Evolutionary conservation across 2,888 invertebrate genomes (phyloP).

Genomic region (Nudaria mundana): DNA sequence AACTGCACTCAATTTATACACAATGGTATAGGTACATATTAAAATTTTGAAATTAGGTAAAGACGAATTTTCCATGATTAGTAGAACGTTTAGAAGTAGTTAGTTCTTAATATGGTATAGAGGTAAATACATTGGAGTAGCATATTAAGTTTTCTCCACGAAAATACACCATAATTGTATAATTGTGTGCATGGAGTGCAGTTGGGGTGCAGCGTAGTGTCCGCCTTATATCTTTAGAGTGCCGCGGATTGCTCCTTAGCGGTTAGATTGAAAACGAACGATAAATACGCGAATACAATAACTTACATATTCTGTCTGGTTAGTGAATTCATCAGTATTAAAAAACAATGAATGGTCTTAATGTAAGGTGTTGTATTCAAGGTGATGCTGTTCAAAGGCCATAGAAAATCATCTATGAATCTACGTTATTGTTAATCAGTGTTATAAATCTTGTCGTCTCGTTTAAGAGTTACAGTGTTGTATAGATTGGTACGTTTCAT

Average conservation of each 20-base stretch:
- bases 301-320: constrained; percentile 11
- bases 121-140: too few relatives aligned
- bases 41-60: too few relatives aligned
- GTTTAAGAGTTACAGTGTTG: constrained; percentile 80
- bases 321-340: neutral
- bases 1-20: constrained; percentile 53
- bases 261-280: constrained; percentile 62
- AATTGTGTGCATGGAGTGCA: constrained; percentile 42
- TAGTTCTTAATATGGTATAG: too few relatives aligned
- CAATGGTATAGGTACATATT: neutral
- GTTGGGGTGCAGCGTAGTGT: constrained; percentile 63
- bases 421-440: constrained; percentile 79
- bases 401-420: constrained; percentile 68
- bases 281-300: constrained; percentile 58
- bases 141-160: too few relatives aligned
- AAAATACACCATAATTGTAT: too few relatives aligned
- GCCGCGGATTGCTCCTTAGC: constrained; percentile 71
- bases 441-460: constrained; percentile 78
- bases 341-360: neutral
- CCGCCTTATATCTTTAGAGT: constrained; percentile 73
- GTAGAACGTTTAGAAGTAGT: too few relatives aligned
- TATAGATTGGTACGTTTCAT: constrained; percentile 77
- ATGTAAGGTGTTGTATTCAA: constrained; percentile 54
- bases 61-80: too few relatives aligned
- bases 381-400: constrained; percentile 60